These are phyloP conservation scores for Temnothorax nylanderi DNA, from an alignment of 1,140 invertebrate genomes.

Conservation along the genomic window DNA sequence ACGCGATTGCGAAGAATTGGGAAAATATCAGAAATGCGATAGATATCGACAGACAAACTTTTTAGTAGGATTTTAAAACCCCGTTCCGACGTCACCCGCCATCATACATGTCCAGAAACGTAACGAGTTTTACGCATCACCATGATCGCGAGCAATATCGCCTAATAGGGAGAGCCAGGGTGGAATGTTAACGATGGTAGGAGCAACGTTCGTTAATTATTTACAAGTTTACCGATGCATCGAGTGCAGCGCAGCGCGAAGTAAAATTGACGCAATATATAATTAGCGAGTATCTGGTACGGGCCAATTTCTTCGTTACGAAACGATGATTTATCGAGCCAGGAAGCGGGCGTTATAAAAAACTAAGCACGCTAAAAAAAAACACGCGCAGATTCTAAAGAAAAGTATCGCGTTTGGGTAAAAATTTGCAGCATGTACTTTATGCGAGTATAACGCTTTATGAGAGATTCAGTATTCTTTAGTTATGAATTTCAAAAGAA, in stretches of 20 bases:
- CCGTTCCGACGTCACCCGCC: background rate
- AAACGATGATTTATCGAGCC: slow-evolving; percentile 61
- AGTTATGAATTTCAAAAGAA: slow-evolving; percentile 27
- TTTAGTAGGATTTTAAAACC: slow-evolving; percentile 33
- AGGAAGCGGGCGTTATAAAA: slow-evolving; percentile 5
- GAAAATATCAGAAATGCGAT: slow-evolving; percentile 46
- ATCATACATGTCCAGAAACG: slow-evolving; percentile 13
- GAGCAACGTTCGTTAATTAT: slow-evolving; percentile 76
- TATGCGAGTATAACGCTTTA: background rate
- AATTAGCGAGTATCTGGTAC: slow-evolving; percentile 62
- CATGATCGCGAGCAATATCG: slow-evolving; percentile 55
- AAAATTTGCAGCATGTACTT: slow-evolving; percentile 10
- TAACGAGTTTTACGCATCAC: slow-evolving; percentile 68
- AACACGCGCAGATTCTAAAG: background rate
- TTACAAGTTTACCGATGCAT: slow-evolving; percentile 78
- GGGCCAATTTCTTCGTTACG: slow-evolving; percentile 73
- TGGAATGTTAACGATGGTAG: slow-evolving; percentile 71
- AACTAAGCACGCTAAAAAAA: slow-evolving; percentile 24
- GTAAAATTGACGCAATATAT: slow-evolving; percentile 70
- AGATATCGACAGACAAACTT: slow-evolving; percentile 46
- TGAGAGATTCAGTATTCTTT: slow-evolving; percentile 11
- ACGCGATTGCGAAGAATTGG: slow-evolving; percentile 29
- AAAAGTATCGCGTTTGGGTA: background rate
- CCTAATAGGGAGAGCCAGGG: slow-evolving; percentile 67
- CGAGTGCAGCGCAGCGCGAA: slow-evolving; percentile 63